Base-by-base conservation (phyloP, 1,140 invertebrate genomes). In the Hyphantria cunea region DNA sequence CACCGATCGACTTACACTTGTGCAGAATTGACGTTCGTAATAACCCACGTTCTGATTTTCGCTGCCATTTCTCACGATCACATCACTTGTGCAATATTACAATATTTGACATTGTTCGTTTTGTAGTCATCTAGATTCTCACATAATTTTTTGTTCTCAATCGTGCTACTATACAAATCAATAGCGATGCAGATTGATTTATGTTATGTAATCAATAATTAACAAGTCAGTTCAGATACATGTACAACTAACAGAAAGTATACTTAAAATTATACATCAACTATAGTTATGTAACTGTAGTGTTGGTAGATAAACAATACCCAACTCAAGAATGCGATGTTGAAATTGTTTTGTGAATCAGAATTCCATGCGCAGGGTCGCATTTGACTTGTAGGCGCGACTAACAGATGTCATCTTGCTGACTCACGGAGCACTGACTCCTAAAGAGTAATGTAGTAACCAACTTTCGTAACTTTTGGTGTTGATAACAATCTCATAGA, bases 11-110 rank as follows among this genome's bases (percentile, higher is more conserved):
- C 37, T 59, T 78, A 74, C 80, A 80, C 75, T 86, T 77, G 73
- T 67, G 60, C 72, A 55, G 76, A 74, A 78, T 89, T 70, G 69
- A 61, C 68, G 76, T 78, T 74, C 74, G 72, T 86, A 81, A 84
- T 77, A 78, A 81, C 84, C 80, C 85, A 86, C 84, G 84, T 64
- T 85, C 82, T 55, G 78, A 83, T 87, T 86, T 80, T 78, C 74
- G 68, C 61, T 49, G 70, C 52, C 59, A 80, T 76, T 85, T 84
- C 83, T 84, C 80, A 85, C 77, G 76, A 75, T 64, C 59, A 79
- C 68, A 80, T 81, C 72, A 74, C 62, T 55, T 65, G 78, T 71
- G 61, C 64, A 74, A 76, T 52, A 78, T 76, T 78, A 70, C 75
- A 76, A 70, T 67, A 58, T 69, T 74, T 53, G 61, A 76, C 68